A percentile compares a stretch with the other conserved stretches of the same genome.
Evolutionary conservation across 2,797 vertebrate species (phyloP).

Genomic region (Coregonus ussuriensis): DNA sequence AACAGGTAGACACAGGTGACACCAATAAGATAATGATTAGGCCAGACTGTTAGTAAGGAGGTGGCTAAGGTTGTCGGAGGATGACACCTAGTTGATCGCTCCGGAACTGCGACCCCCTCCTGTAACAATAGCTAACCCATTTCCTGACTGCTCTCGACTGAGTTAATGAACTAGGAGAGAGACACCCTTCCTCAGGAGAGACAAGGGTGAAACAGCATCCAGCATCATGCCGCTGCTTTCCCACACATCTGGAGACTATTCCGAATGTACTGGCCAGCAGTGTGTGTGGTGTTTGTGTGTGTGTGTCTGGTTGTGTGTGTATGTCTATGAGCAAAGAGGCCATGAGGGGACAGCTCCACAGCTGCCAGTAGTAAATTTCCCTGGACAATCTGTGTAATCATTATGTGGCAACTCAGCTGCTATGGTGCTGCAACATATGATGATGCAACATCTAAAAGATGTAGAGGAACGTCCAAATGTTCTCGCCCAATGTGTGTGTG

Average conservation of each 20-base stretch:
- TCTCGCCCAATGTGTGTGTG: slow-evolving; percentile 25
- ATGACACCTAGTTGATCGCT: too few relatives aligned
- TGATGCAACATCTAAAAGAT: slow-evolving; percentile 38
- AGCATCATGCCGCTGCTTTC: slow-evolving; percentile 37
- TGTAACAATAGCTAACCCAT: background rate
- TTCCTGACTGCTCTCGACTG: background rate
- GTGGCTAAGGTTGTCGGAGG: too few relatives aligned
- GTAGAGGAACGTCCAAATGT: slow-evolving; percentile 43
- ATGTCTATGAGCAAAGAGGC: background rate
- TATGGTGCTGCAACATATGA: slow-evolving; percentile 20
- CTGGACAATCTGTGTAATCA: slow-evolving; percentile 53
- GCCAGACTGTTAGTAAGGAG: too few relatives aligned
- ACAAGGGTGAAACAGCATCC: slow-evolving; percentile 49
- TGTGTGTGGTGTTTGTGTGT: slow-evolving; percentile 15
- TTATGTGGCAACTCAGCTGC: slow-evolving; percentile 59
- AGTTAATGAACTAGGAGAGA: slow-evolving; percentile 22
- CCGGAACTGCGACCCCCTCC: too few relatives aligned
- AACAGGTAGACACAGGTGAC: too few relatives aligned
- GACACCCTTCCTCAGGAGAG: slow-evolving; percentile 48
- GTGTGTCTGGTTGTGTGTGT: slow-evolving; percentile 25
- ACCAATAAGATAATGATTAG: too few relatives aligned
- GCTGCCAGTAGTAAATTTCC: slow-evolving; percentile 51
- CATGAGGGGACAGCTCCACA: slow-evolving; percentile 50
- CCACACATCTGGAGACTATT: slow-evolving; percentile 69
- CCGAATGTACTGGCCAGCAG: slow-evolving; percentile 48